Percentiles rank a stretch among this genome's conserved stretches.
Conservation (phyloP, 2,888 invertebrate species). For the Apeira syringaria region DNA sequence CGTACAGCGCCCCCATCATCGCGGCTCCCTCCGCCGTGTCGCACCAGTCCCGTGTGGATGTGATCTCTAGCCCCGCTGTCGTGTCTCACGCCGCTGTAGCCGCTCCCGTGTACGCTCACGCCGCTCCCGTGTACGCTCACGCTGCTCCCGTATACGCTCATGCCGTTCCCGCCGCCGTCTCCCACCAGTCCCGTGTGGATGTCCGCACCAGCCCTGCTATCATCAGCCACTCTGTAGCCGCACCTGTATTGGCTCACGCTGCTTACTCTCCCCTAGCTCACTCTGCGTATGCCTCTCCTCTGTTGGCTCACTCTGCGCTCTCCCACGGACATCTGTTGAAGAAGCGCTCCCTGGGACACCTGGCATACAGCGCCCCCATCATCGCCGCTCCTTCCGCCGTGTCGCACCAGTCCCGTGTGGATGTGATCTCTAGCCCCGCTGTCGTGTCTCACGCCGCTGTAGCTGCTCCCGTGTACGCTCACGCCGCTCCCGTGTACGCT, state of each 20-base stretch:
- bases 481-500: conserved; percentile 42
- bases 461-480: conserved; percentile 41
- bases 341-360: conserved; percentile 52
- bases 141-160: conserved; percentile 32
- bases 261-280: conserved; percentile 44
- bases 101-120: conserved; percentile 25
- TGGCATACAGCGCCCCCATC: conserved; percentile 50
- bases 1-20: conserved; percentile 47
- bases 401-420: conserved; percentile 75
- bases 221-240: conserved; percentile 38
- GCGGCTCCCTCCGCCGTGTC: conserved; percentile 75
- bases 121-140: conserved; percentile 49
- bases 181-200: conserved; percentile 57
- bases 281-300: conserved; percentile 39
- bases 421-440: conserved; percentile 52
- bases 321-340: conserved; percentile 47
- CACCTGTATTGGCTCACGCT: conserved; percentile 33
- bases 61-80: conserved; percentile 50
- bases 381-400: conserved; percentile 67
- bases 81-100: conserved; percentile 39
- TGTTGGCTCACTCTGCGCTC: conserved; percentile 44
- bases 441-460: conserved; percentile 51
- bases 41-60: conserved; percentile 71
- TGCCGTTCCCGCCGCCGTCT: conserved; percentile 47
- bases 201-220: conserved; percentile 50